Base-by-base conservation (phyloP, 2,888 invertebrate species). In the Schizotus pectinicornis region DNA sequence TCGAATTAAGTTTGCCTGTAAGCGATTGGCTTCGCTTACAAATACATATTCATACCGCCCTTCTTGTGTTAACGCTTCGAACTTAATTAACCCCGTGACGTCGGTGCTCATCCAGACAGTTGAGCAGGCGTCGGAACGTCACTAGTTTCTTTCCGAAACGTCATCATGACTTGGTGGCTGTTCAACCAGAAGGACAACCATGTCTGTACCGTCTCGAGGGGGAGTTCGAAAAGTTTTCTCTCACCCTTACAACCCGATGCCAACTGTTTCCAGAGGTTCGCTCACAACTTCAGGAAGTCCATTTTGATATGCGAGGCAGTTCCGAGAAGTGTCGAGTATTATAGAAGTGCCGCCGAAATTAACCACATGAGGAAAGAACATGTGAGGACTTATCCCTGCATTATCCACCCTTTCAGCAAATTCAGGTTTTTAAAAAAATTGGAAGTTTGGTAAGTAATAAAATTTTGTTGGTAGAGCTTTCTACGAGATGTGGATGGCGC, bases 371-470 rank as follows among this genome's bases (percentile, higher is more conserved):
- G 62, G 37, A 30, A 58, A 33, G 51, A 68, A 1, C 70, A 70
- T 9, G 37, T 62, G 2, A 11, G 36, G 5, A 32, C 35, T 5
- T 14, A 49, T 8, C 12, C 42, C 0, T 63, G 42, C 13, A 54
- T 64, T 1, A 64, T 69, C 13, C 70, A 70, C 51, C 70, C 70
- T 6, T 61, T 69, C 31, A 69, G 67, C 46, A 58, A 32, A 43
- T 57, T 63, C 30, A 59, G 60, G 36, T 41, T 32, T 30, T n/a
- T 38, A 37, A 7, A 37, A 37, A 37, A 8, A 6, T 6, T 9
- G 6, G 9, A 8, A 36, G 3, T 56, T 60, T 39, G 36, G 51
- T n/a, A n/a, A n/a, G n/a, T n/a, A n/a, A 22, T 22, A 3, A 22
- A 22, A 3, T 22, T 3, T 22, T 22, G 2, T 22, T 22, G 22